Conservation (phyloP, 2,797 vertebrate species). For the Macropodus opercularis region DNA sequence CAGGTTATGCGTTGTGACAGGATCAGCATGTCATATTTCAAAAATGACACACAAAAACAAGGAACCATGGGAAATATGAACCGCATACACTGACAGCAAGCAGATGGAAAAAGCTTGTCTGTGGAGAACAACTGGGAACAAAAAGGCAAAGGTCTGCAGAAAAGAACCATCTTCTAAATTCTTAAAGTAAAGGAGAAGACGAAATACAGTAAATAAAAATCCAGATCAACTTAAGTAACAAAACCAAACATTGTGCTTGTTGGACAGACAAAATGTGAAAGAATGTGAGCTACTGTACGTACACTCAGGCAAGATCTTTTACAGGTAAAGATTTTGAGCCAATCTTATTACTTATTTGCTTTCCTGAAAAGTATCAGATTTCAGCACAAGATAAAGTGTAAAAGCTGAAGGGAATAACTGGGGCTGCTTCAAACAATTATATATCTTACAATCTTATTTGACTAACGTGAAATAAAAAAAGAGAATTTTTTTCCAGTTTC, state of each 20-base stretch:
- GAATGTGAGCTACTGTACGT: background rate
- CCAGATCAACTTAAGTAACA: too few relatives aligned
- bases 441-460: too few relatives aligned
- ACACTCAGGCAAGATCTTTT: background rate
- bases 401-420: background rate
- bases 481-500: too few relatives aligned
- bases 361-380: background rate
- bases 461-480: too few relatives aligned
- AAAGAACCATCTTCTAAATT: conserved; percentile 9
- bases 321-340: background rate
- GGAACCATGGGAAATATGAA: conserved; percentile 76
- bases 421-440: too few relatives aligned
- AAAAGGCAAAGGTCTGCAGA: conserved; percentile 21
- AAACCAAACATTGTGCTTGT: background rate
- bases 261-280: background rate
- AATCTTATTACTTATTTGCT: background rate
- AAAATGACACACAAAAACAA: conserved; percentile 73
- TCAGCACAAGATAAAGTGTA: too few relatives aligned
- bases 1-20: conserved; percentile 51
- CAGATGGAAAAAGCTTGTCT: conserved; percentile 60
- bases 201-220: too few relatives aligned
- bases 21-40: conserved; percentile 78
- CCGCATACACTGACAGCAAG: conserved; percentile 48
- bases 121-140: conserved; percentile 14
- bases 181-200: too few relatives aligned